phyloP scores from a whole-genome alignment of 2,888 invertebrate genomes.

The Netelia melanura region DNA sequence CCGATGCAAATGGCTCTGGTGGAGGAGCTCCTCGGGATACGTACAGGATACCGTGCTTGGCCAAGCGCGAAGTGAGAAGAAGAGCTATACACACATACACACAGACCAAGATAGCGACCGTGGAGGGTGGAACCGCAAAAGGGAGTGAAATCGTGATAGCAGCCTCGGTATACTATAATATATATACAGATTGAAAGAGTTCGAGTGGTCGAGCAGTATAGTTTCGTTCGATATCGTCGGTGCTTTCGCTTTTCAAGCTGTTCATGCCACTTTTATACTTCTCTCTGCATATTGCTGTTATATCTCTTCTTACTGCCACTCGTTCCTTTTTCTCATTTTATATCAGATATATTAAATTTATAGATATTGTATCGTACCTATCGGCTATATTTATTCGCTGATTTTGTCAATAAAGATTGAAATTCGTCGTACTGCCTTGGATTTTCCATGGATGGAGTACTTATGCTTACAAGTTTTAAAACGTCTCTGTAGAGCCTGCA shows the following conservation, averaged over 20 bases:
- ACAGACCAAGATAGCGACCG: conserved; percentile 24
- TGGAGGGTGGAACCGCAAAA: conserved; percentile 51
- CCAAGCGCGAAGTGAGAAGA: conserved; percentile 53
- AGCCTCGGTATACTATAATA: conserved; percentile 12
- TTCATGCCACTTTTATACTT: conserved; percentile 29
- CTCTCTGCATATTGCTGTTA: conserved; percentile 7
- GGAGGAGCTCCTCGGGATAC: conserved; percentile 52
- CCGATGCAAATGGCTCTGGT: conserved; percentile 63
- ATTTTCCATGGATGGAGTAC: too few relatives aligned
- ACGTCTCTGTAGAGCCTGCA: too few relatives aligned
- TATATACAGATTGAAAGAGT: conserved; percentile 30
- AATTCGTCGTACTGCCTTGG: too few relatives aligned
- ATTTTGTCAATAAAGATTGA: not conserved
- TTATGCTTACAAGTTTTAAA: too few relatives aligned
- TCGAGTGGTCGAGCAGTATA: conserved; percentile 28
- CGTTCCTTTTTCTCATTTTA: conserved; percentile 1
- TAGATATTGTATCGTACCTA: not conserved
- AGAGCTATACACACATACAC: conserved; percentile 22
- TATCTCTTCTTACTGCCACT: not conserved
- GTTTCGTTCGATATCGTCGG: conserved; percentile 17
- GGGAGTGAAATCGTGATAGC: conserved; percentile 38
- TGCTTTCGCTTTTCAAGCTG: conserved; percentile 29
- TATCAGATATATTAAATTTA: not conserved
- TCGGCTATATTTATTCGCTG: too few relatives aligned
- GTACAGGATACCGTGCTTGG: conserved; percentile 32